These are phyloP conservation scores for Sebastes itinus DNA, from an alignment of 2,797 vertebrate species.

Conservation along the genomic window DNA sequence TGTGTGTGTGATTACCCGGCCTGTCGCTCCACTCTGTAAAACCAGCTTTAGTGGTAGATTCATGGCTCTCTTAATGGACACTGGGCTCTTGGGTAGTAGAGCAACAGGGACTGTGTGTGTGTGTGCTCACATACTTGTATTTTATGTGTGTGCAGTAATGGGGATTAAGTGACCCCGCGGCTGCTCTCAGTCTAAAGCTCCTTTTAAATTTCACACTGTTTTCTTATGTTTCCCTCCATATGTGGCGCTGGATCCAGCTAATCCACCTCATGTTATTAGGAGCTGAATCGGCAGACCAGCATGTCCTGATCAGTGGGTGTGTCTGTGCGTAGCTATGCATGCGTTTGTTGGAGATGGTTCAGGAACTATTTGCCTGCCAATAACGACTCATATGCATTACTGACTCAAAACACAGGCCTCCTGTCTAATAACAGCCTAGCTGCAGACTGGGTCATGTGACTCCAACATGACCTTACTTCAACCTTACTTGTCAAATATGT, in stretches of 20 bases:
- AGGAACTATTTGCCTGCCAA: slow-evolving; percentile 41
- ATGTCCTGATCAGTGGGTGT: slow-evolving; percentile 29
- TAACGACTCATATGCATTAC: slow-evolving; percentile 38
- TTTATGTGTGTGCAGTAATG: slow-evolving; percentile 68
- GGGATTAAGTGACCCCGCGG: slow-evolving; percentile 66
- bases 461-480: slow-evolving; percentile 37
- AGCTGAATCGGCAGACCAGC: slow-evolving; percentile 43
- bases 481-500: slow-evolving; percentile 1
- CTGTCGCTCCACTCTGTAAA: slow-evolving; percentile 75
- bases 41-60: slow-evolving; percentile 77
- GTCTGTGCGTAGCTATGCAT: slow-evolving; percentile 31
- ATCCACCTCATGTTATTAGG: slow-evolving; percentile 66
- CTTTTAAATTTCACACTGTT: slow-evolving; percentile 74
- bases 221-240: slow-evolving; percentile 62
- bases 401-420: slow-evolving; percentile 46
- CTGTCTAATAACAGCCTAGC: slow-evolving; percentile 41
- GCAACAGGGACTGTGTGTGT: slow-evolving; percentile 43
- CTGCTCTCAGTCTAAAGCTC: slow-evolving; percentile 69
- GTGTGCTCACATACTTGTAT: slow-evolving; percentile 44
- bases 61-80: slow-evolving; percentile 80
- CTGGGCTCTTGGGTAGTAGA: slow-evolving; percentile 67
- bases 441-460: slow-evolving; percentile 23
- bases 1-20: slow-evolving; percentile 33
- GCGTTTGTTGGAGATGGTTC: slow-evolving; percentile 46
- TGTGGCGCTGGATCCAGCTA: slow-evolving; percentile 54